Percentiles rank a stretch among this genome's conserved stretches.
Conservation (phyloP, 2,888 invertebrate genomes). For the Acanthosoma haemorrhoidale region DNA sequence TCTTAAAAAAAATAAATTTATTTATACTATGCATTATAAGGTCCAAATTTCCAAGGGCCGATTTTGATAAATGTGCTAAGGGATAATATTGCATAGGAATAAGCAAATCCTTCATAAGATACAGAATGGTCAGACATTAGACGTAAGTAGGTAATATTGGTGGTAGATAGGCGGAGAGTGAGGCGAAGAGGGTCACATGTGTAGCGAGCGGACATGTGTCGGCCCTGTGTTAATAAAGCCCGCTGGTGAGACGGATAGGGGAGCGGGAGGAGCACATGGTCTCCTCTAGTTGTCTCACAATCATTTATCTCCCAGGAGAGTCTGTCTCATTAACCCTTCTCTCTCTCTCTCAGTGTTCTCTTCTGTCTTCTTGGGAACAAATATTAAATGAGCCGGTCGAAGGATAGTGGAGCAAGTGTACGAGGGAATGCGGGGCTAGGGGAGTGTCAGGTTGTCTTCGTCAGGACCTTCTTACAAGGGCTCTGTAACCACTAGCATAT, state of each 20-base stretch:
- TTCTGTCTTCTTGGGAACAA: not conserved
- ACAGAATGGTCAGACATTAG: too few species aligned
- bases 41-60: too few species aligned
- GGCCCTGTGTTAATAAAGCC: slow-evolving; percentile 22
- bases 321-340: slow-evolving; percentile 22
- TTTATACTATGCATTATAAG: too few species aligned
- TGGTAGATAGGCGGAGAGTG: not conserved
- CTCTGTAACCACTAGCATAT: too few species aligned
- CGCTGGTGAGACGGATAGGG: not conserved
- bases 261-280: not conserved
- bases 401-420: not conserved
- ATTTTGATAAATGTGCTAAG: too few species aligned
- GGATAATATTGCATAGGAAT: too few species aligned
- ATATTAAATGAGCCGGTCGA: not conserved
- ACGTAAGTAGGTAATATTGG: not conserved
- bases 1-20: too few species aligned
- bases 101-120: too few species aligned
- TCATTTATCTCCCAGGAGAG: slow-evolving; percentile 2
- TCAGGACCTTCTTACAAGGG: too few species aligned
- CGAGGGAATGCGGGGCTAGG: not conserved
- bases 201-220: slow-evolving; percentile 13
- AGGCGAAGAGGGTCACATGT: not conserved
- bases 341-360: not conserved
- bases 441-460: too few species aligned
- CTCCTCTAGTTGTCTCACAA: not conserved